These are phyloP conservation scores for Drosophila anomalipes DNA, from an alignment of 2,888 invertebrate genomes.

Conservation along the genomic window DNA sequence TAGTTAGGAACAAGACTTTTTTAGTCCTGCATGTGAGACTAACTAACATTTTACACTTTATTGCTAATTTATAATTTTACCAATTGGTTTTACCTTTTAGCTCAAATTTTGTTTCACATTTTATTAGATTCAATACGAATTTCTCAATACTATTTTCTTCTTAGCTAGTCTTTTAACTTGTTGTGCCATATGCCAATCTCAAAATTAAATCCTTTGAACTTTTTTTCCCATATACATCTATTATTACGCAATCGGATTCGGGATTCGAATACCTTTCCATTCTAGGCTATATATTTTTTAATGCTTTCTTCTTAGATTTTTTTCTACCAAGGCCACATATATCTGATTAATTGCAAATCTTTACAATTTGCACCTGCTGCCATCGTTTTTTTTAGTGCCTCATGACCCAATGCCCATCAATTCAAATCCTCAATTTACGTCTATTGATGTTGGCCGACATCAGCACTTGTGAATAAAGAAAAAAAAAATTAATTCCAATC, in stretches of 20 bases:
- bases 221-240: neutral
- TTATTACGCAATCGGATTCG: neutral
- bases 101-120: neutral
- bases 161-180: too few relatives aligned
- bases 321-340: neutral
- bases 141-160: too few relatives aligned
- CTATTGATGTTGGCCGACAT: constrained; percentile 57
- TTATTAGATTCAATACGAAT: neutral
- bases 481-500: constrained; percentile 51
- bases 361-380: constrained; percentile 31
- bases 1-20: neutral
- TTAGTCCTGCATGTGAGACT: neutral
- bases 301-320: neutral
- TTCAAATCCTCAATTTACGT: constrained; percentile 46
- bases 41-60: neutral
- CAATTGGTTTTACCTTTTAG: neutral
- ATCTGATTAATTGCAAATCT: constrained; percentile 22
- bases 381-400: constrained; percentile 11
- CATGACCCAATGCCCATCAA: constrained; percentile 44
- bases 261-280: neutral
- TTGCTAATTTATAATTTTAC: neutral
- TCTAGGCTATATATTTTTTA: neutral
- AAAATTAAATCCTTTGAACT: neutral
- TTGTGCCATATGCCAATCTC: too few relatives aligned
- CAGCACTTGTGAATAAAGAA: constrained; percentile 10